Percentiles rank a stretch among this genome's conserved stretches.
Conservation (phyloP, 2,888 invertebrate species). For the Drosophila falleni region DNA sequence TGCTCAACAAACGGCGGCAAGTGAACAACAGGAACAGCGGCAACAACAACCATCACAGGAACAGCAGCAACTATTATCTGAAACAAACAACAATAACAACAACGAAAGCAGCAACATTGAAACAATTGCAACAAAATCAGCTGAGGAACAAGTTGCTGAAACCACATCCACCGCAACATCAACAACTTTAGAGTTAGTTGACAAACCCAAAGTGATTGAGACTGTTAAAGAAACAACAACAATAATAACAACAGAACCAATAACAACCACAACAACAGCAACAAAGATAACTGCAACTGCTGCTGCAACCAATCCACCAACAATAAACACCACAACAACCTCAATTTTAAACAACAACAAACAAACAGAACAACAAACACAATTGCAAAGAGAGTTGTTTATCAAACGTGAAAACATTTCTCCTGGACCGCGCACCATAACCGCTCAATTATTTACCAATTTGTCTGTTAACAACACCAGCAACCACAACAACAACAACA, state of each 20-base stretch:
- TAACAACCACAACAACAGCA: slow-evolving; percentile 15
- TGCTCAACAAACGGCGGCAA: slow-evolving; percentile 86
- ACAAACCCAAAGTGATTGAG: slow-evolving; percentile 47
- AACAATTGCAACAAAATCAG: slow-evolving; percentile 33
- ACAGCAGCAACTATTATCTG: slow-evolving; percentile 55
- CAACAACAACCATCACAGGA: slow-evolving; percentile 45
- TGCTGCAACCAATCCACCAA: slow-evolving; percentile 41
- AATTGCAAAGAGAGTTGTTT: slow-evolving; percentile 49
- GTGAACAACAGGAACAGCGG: slow-evolving; percentile 72
- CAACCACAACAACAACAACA: slow-evolving; percentile 45
- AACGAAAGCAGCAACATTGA: slow-evolving; percentile 27
- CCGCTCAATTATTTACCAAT: slow-evolving; percentile 63
- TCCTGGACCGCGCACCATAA: slow-evolving; percentile 70
- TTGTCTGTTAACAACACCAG: slow-evolving; percentile 28
- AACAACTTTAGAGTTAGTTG: slow-evolving; percentile 47
- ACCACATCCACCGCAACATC: slow-evolving; percentile 30
- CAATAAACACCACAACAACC: slow-evolving; percentile 34
- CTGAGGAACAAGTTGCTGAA: slow-evolving; percentile 21
- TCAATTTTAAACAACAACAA: slow-evolving; percentile 22
- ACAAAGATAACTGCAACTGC: slow-evolving; percentile 30
- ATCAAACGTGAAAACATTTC: slow-evolving; percentile 73
- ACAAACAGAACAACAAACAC: slow-evolving; percentile 31
- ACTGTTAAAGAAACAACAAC: slow-evolving; percentile 48
- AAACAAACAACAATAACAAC: slow-evolving; percentile 51
- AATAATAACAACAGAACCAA: slow-evolving; percentile 21